phyloP scores from a whole-genome alignment of 2,113 vertebrate genomes.

The Chlorodrepanis virens region DNA sequence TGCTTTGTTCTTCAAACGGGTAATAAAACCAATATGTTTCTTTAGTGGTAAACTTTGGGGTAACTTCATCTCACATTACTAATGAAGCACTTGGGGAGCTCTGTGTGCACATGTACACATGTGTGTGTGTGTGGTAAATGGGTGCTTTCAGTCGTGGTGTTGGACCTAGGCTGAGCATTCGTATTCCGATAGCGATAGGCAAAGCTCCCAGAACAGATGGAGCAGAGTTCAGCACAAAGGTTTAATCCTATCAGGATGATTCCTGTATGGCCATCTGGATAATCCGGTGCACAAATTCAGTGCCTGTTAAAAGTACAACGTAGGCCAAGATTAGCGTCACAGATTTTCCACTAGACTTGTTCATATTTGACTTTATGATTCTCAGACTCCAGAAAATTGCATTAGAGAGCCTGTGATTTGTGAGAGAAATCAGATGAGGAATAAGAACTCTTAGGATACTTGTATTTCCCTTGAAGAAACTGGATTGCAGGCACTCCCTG shows the following conservation, averaged over 20 bases:
- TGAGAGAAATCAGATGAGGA: conserved; percentile 70
- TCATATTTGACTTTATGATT: conserved; percentile 84
- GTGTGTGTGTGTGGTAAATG: background rate
- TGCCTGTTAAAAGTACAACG: conserved; percentile 86
- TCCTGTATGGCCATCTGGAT: conserved; percentile 95
- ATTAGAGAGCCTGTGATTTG: conserved; percentile 74
- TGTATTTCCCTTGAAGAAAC: conserved; percentile 77
- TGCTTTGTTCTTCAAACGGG: conserved; percentile 37
- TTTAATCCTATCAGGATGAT: conserved; percentile 98
- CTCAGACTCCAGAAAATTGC: conserved; percentile 77
- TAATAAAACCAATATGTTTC: conserved; percentile 57
- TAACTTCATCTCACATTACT: conserved; percentile 33
- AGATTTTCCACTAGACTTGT: conserved; percentile 88
- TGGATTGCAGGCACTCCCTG: conserved; percentile 70
- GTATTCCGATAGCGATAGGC: conserved; percentile 67
- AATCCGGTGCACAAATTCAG: conserved; percentile 87
- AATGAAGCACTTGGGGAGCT: conserved; percentile 19
- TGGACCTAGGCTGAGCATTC: conserved; percentile 65
- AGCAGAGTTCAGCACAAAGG: conserved; percentile 88
- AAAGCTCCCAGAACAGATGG: conserved; percentile 86
- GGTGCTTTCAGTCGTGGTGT: background rate
- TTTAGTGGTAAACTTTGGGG: conserved; percentile 33
- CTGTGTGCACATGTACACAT: background rate
- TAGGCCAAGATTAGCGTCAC: conserved; percentile 88
- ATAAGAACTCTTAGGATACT: conserved; percentile 63